Conservation (phyloP, 2,797 vertebrate genomes). For the Protosalanx chinensis region DNA sequence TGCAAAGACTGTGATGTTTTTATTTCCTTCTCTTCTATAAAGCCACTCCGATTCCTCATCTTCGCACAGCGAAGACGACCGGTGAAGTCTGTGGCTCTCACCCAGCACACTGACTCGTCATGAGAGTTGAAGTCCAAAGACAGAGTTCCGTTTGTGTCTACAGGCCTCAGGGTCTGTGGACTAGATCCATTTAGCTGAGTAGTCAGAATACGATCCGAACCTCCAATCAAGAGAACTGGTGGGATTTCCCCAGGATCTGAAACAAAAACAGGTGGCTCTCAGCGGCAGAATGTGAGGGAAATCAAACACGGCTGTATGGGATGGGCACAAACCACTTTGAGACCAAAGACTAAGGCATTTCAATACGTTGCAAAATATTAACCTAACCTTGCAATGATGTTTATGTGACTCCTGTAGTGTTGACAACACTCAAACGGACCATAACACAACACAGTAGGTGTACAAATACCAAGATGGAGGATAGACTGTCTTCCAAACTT, state of each 20-base stretch:
- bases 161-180: slow-evolving; percentile 69
- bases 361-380: too few relatives aligned
- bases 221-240: slow-evolving; percentile 83
- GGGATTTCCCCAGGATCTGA: slow-evolving; percentile 82
- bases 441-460: too few relatives aligned
- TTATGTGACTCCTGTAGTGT: too few relatives aligned
- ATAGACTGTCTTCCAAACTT: not conserved
- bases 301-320: not conserved
- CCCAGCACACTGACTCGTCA: slow-evolving; percentile 87
- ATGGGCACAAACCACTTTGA: not conserved
- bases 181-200: slow-evolving; percentile 85
- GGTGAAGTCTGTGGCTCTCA: slow-evolving; percentile 78
- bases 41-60: slow-evolving; percentile 73
- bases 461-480: not conserved
- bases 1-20: slow-evolving; percentile 82
- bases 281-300: not conserved
- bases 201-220: slow-evolving; percentile 78
- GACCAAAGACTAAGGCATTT: not conserved
- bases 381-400: too few relatives aligned
- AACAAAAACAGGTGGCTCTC: slow-evolving; percentile 29
- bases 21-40: slow-evolving; percentile 80
- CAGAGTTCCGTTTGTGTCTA: slow-evolving; percentile 79
- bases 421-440: too few relatives aligned
- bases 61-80: slow-evolving; percentile 83
- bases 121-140: slow-evolving; percentile 84